Conservation (phyloP, 2,797 vertebrate species). For the Acrocephalus scirpaceus region DNA sequence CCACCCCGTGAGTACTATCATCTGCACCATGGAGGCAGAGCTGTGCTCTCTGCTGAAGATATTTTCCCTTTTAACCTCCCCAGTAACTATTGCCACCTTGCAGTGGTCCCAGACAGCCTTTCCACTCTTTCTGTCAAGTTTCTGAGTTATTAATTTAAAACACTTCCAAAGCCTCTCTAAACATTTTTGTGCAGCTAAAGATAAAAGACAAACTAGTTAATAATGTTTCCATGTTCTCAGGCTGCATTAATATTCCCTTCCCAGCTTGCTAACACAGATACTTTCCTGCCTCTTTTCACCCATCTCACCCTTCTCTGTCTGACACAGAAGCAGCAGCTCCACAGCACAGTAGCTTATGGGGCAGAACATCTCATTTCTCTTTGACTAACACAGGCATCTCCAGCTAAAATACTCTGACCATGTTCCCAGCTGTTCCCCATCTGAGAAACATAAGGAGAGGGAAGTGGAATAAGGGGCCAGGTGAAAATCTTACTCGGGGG, state of each 20-base stretch:
- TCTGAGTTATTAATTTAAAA: neutral
- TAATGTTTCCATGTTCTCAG: neutral
- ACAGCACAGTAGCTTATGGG: neutral
- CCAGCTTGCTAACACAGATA: neutral
- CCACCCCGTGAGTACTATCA: accelerated
- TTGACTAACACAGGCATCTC: neutral
- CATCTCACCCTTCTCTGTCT: neutral
- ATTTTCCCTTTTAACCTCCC: neutral
- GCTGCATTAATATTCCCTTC: neutral
- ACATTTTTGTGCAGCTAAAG: neutral
- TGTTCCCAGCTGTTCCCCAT: neutral
- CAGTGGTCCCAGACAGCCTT: neutral
- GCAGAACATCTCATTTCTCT: neutral
- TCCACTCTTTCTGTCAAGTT: neutral
- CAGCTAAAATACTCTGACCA: neutral
- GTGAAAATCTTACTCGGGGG: neutral
- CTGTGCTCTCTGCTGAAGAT: neutral
- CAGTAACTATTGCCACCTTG: neutral
- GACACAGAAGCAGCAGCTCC: neutral
- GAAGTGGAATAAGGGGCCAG: neutral
- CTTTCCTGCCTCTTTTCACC: neutral
- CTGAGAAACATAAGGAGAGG: neutral
- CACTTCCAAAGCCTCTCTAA: neutral
- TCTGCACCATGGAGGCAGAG: accelerated
- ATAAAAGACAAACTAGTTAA: neutral